Evolutionary conservation across 1,140 invertebrate genomes (phyloP).

Genomic region (Tetragnatha versicolor): DNA sequence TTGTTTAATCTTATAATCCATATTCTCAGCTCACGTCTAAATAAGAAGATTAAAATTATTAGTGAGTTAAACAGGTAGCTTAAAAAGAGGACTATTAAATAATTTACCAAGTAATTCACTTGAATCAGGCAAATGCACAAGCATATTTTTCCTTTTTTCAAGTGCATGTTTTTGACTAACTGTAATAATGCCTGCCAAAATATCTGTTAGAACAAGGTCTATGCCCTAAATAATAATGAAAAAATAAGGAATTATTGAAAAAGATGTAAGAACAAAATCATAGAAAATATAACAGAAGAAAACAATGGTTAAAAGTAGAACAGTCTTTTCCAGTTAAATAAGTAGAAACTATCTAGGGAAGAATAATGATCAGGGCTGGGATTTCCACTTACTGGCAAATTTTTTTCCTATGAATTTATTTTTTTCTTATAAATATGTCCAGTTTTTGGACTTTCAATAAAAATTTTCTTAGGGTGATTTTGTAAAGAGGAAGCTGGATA

Average conservation of each 20-base stretch:
- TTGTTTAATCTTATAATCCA: no score
- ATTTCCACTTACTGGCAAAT: no score
- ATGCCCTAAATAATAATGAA: conserved; percentile 4
- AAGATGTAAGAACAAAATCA: not conserved
- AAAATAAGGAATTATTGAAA: not conserved
- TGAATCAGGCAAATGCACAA: conserved; percentile 8
- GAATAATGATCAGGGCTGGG: not conserved
- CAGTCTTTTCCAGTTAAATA: no score
- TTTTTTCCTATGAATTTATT: no score
- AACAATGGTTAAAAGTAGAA: no score
- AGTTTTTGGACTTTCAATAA: no score
- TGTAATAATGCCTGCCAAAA: conserved; percentile 33
- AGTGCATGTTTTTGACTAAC: conserved; percentile 32
- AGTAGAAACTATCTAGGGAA: not conserved
- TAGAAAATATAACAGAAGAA: not conserved
- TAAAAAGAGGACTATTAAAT: no score
- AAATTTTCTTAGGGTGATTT: no score
- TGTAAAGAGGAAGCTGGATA: not conserved
- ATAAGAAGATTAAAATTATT: no score
- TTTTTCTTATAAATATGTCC: no score
- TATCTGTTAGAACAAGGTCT: conserved; percentile 36
- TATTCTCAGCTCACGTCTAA: no score
- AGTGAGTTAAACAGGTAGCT: no score
- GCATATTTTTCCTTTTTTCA: conserved; percentile 22
- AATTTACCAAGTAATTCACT: not conserved